Percentiles rank a stretch among this genome's conserved stretches.
Evolutionary conservation across 2,888 invertebrate genomes (phyloP).

Genomic region (Leptinotarsa tumamoca): DNA sequence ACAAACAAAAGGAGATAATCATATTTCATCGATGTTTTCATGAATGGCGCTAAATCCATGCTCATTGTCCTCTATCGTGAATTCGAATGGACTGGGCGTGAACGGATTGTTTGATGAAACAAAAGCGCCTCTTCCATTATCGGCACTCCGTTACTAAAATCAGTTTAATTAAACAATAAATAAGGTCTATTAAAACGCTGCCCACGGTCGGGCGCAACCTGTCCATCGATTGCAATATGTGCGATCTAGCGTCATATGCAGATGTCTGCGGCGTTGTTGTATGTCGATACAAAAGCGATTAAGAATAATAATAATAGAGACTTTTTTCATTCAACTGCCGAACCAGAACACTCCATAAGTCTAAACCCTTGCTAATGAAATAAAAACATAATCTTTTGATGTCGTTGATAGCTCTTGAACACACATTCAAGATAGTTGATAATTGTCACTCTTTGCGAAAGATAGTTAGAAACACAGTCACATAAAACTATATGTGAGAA

Average conservation of each 20-base stretch:
- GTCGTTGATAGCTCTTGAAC: too few relatives aligned
- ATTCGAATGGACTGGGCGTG: slow-evolving; percentile 10
- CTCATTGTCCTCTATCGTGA: slow-evolving; percentile 9
- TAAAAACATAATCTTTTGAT: too few relatives aligned
- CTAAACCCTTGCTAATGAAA: too few relatives aligned
- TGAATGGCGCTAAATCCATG: not conserved
- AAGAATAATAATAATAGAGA: too few relatives aligned
- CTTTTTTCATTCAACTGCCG: too few relatives aligned
- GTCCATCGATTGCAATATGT: slow-evolving; percentile 15
- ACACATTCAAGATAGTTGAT: too few relatives aligned
- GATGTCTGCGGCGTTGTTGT: not conserved
- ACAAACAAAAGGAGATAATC: slow-evolving; percentile 3
- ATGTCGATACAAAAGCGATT: too few relatives aligned
- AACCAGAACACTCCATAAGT: too few relatives aligned
- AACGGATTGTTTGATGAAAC: slow-evolving; percentile 22
- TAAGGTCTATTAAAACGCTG: slow-evolving; percentile 24
- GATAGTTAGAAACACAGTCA: too few relatives aligned
- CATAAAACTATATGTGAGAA: too few relatives aligned
- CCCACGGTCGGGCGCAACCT: slow-evolving; percentile 5
- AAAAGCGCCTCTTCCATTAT: slow-evolving; percentile 23
- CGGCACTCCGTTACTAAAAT: slow-evolving; percentile 21
- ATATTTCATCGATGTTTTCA: slow-evolving; percentile 20
- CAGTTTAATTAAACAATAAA: slow-evolving; percentile 35
- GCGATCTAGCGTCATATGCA: not conserved
- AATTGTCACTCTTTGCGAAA: too few relatives aligned